Base-by-base conservation (phyloP, 2,888 invertebrate genomes). In the Thumatha senex region DNA sequence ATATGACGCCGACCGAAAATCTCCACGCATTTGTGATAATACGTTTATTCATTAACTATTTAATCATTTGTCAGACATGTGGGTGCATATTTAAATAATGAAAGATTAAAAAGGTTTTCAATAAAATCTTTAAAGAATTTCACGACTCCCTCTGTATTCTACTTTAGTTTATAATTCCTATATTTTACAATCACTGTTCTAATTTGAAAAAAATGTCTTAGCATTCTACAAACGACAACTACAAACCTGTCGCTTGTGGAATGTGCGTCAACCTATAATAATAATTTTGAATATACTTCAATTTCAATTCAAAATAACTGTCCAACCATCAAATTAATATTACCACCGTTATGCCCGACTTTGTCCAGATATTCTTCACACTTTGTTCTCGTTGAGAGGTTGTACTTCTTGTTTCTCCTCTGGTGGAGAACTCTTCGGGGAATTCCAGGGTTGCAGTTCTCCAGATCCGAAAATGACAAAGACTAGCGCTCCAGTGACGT, bases 391-490 rank as follows among this genome's bases (percentile, higher is more conserved):
- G 35, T 86, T 86, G 1, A 88, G 75, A 0, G 89, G 89, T n/a
- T 86, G 77, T 45, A 84, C 82, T 53, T 89, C 88, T 12, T 70
- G 74, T 46, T 76, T 74, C 53, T 71, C 72, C 11, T 62, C 51
- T 1, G 48, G 40, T 14, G 57, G 13, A 4, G 49, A 12, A 11
- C 53, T 42, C 8, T 56, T 67, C 3, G 71, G 60, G 9, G 77
- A 70, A 74, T 79, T 89, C 92, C 92, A 92, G 24, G 84, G 78
- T 63, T 84, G 96, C 29, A 95, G 82, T 39, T 95, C 93, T 0
- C 96, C 96, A 0, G 93, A 93, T 0, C 96, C 96, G 65, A 96
- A 92, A 31, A 91, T 47, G 10, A 94, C 82, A 84, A 94, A 96
- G 34, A 92, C 82, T 0, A 94, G 42, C 0, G 95, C 94, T 0